A percentile compares a stretch with the other conserved stretches of the same genome.
Evolutionary conservation across 2,797 vertebrate species (phyloP).

Genomic region (Gymnothorax javanicus): DNA sequence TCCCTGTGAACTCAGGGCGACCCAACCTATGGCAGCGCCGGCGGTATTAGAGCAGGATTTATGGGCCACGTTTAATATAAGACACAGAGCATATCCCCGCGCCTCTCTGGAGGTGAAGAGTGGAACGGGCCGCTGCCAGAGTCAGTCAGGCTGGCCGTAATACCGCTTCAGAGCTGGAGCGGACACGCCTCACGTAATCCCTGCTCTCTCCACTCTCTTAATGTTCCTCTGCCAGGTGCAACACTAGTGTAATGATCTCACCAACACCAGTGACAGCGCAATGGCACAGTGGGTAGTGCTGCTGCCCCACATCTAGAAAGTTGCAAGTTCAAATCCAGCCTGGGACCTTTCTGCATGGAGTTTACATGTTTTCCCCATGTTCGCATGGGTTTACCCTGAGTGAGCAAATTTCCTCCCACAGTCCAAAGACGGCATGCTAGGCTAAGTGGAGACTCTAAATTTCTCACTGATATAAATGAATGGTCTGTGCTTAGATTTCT

Average conservation of each 20-base stretch:
- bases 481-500: too few species aligned
- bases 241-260: not conserved
- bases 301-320: too few species aligned
- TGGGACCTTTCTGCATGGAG: too few species aligned
- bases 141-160: not conserved
- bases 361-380: too few species aligned
- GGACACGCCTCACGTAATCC: not conserved
- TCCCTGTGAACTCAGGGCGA: conserved; percentile 56
- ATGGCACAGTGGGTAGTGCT: too few species aligned
- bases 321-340: too few species aligned
- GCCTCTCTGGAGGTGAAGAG: not conserved
- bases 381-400: too few species aligned
- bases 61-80: not conserved
- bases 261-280: not conserved
- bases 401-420: too few species aligned
- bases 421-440: too few species aligned
- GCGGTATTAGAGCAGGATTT: conserved; percentile 39
- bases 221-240: not conserved
- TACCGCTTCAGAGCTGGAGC: not conserved
- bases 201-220: not conserved
- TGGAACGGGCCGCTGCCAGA: not conserved
- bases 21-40: conserved; percentile 52
- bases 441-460: too few species aligned
- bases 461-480: too few species aligned
- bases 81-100: not conserved